Percentiles rank a stretch among this genome's conserved stretches.
Conservation (phyloP, 2,797 vertebrate genomes). For the Mareca penelope region DNA sequence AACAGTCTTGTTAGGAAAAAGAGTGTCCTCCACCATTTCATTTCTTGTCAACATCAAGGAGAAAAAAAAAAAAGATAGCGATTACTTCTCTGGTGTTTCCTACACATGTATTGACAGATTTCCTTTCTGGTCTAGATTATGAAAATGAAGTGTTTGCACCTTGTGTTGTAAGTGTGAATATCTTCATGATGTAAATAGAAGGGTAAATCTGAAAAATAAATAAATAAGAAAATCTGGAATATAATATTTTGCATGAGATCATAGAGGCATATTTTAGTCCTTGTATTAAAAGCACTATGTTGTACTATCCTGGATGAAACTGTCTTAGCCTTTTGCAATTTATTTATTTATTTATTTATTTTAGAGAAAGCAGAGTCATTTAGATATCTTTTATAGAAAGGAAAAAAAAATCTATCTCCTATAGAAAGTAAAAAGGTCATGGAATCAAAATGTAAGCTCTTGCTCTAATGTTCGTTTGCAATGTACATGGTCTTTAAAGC, state of each 20-base stretch:
- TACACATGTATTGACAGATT: neutral
- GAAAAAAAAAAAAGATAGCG: neutral
- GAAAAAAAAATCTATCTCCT: neutral
- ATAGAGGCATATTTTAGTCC: neutral
- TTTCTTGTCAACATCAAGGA: neutral
- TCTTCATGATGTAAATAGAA: neutral
- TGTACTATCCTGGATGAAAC: neutral
- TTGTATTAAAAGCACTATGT: neutral
- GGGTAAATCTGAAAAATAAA: neutral
- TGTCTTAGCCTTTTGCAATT: neutral
- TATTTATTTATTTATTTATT: neutral
- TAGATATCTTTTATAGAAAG: neutral
- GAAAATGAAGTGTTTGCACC: neutral
- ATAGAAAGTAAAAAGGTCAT: neutral
- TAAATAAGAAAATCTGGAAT: neutral
- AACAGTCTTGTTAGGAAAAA: neutral
- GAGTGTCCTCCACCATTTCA: neutral
- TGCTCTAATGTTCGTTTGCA: neutral
- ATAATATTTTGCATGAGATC: neutral
- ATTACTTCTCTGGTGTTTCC: neutral
- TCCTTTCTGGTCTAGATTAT: neutral
- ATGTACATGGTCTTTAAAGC: neutral
- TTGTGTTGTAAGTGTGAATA: neutral
- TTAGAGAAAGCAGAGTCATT: neutral
- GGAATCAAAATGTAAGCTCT: neutral